These are phyloP conservation scores for Apodemia duryi DNA, from an alignment of 2,888 invertebrate genomes.

Conservation along the genomic window DNA sequence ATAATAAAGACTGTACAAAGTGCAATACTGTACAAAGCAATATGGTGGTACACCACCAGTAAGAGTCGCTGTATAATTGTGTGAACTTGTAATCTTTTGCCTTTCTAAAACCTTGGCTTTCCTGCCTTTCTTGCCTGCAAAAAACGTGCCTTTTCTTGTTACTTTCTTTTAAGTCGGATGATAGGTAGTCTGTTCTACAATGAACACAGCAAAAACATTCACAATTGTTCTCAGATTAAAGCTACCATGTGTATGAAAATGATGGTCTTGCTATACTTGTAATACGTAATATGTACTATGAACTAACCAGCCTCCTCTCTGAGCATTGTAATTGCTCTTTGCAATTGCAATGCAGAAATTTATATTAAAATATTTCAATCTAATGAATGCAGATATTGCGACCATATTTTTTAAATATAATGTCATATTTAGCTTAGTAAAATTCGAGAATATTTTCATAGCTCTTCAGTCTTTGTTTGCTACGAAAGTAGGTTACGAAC, in stretches of 20 bases:
- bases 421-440: constrained; percentile 3
- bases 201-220: not conserved
- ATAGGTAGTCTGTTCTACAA: too few relatives aligned
- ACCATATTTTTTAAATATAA: constrained; percentile 5
- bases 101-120: too few relatives aligned
- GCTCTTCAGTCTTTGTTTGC: constrained; percentile 13
- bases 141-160: too few relatives aligned
- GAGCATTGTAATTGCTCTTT: not conserved
- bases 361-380: constrained; percentile 11
- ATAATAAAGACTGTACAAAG: too few relatives aligned
- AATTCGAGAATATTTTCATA: constrained; percentile 10
- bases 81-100: too few relatives aligned
- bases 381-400: constrained; percentile 6
- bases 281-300: not conserved
- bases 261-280: not conserved
- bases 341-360: constrained; percentile 6
- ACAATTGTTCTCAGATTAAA: not conserved
- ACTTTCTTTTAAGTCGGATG: too few relatives aligned
- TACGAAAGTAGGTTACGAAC: constrained; percentile 10
- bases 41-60: too few relatives aligned
- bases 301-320: not conserved
- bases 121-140: too few relatives aligned
- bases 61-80: too few relatives aligned
- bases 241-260: not conserved
- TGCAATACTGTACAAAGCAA: too few relatives aligned